Conservation (phyloP, 1,140 invertebrate genomes). For the Onthophagus taurus region DNA sequence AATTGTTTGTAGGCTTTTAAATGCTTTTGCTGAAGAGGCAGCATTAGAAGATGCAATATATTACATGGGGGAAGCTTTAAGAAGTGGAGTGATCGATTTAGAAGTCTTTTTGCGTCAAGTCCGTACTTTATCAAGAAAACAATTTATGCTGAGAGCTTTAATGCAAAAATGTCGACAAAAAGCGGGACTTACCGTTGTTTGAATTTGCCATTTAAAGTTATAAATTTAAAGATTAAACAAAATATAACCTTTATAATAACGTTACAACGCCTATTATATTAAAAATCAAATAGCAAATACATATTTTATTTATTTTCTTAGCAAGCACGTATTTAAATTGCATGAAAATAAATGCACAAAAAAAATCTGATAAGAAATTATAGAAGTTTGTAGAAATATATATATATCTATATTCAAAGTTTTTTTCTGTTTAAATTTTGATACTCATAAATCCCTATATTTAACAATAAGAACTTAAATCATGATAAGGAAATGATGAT, state of each 20-base stretch:
- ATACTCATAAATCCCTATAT: too few species aligned
- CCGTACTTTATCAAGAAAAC: constrained; percentile 83
- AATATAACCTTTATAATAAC: constrained; percentile 6
- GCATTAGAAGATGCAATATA: constrained; percentile 98
- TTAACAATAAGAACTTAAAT: too few species aligned
- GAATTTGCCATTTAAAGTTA: not conserved
- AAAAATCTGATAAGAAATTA: too few species aligned
- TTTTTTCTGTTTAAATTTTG: too few species aligned
- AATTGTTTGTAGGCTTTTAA: constrained; percentile 61
- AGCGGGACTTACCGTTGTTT: constrained; percentile 51
- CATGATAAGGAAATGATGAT: too few species aligned
- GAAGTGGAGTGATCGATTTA: constrained; percentile 87
- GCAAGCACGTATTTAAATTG: not conserved
- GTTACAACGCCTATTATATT: not conserved
- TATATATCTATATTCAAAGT: too few species aligned
- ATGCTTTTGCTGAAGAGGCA: constrained; percentile 95
- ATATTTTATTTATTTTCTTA: constrained; percentile 5
- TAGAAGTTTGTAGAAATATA: too few species aligned
- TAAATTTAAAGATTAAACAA: constrained; percentile 2
- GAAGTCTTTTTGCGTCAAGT: constrained; percentile 97
- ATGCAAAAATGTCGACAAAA: constrained; percentile 96
- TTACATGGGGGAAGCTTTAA: constrained; percentile 92
- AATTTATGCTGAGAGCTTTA: constrained; percentile 90
- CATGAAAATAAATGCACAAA: too few species aligned
- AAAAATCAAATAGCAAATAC: too few species aligned